Evolutionary conservation across 2,888 invertebrate genomes (phyloP).

Genomic region (Patella caerulea): DNA sequence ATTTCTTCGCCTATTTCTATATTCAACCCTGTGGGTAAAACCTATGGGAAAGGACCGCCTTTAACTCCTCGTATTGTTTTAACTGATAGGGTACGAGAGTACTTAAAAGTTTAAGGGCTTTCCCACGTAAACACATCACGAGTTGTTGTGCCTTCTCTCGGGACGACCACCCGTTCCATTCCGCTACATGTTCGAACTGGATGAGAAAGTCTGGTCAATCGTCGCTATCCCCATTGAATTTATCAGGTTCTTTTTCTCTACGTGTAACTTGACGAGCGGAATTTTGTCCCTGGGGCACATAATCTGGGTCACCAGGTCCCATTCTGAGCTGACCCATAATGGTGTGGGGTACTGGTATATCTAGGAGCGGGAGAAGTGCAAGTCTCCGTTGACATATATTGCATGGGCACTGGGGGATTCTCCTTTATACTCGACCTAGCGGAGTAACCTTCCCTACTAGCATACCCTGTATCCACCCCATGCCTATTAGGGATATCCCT

Average conservation of each 20-base stretch:
- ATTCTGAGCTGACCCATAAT: no score
- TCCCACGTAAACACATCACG: conserved; percentile 17
- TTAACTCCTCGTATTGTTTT: conserved; percentile 5
- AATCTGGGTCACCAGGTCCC: no score
- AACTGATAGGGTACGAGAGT: conserved; percentile 10
- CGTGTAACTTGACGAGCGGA: neutral
- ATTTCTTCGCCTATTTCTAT: conserved; percentile 1
- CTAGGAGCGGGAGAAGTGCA: no score
- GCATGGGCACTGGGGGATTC: no score
- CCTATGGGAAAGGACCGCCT: neutral
- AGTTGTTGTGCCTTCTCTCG: conserved; percentile 24
- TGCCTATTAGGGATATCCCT: no score
- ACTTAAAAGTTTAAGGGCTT: conserved; percentile 11
- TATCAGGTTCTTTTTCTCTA: conserved; percentile 38
- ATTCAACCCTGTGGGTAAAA: conserved; percentile 9
- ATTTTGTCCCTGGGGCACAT: no score
- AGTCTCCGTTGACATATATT: no score
- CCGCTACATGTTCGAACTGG: conserved; percentile 41
- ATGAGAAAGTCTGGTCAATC: conserved; percentile 40
- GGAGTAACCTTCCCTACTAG: no score
- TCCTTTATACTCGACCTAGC: no score
- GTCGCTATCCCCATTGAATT: conserved; percentile 33
- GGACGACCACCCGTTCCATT: conserved; percentile 36
- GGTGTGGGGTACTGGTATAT: no score
- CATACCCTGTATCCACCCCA: no score